Conservation (phyloP, 2,797 vertebrate genomes). For the Somateria mollissima region DNA sequence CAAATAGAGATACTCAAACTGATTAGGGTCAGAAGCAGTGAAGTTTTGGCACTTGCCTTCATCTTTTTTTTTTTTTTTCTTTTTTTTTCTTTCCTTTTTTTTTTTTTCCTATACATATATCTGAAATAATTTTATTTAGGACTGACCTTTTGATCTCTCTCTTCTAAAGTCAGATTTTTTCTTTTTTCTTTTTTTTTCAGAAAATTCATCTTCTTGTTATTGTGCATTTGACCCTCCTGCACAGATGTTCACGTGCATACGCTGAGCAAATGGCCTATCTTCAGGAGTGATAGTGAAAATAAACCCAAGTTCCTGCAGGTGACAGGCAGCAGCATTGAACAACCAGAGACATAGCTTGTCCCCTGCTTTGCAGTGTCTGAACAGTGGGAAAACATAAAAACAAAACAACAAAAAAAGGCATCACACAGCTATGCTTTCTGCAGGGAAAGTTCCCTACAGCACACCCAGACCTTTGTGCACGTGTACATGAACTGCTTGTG, state of each 20-base stretch:
- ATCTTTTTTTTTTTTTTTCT: not conserved
- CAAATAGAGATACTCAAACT: too few species aligned
- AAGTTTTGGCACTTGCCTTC: not conserved
- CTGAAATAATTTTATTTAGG: not conserved
- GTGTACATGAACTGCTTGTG: accelerated
- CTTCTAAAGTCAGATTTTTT: too few species aligned
- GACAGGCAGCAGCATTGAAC: not conserved
- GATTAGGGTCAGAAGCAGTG: not conserved
- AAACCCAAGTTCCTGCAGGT: not conserved
- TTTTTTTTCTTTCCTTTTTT: not conserved
- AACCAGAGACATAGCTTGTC: not conserved
- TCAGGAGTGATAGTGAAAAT: too few species aligned
- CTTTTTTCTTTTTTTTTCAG: too few species aligned
- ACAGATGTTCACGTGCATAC: too few species aligned
- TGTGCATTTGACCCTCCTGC: too few species aligned
- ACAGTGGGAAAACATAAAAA: not conserved
- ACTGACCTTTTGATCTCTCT: not conserved
- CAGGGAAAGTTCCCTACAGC: not conserved
- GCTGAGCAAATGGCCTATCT: too few species aligned
- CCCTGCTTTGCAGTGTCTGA: not conserved
- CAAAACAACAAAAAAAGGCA: not conserved
- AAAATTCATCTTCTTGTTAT: too few species aligned
- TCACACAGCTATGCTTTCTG: not conserved
- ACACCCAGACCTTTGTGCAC: not conserved
- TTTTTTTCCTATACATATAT: not conserved